Evolutionary conservation across 1,140 invertebrate genomes (phyloP).

Genomic region (Polypedilum vanderplanki): DNA sequence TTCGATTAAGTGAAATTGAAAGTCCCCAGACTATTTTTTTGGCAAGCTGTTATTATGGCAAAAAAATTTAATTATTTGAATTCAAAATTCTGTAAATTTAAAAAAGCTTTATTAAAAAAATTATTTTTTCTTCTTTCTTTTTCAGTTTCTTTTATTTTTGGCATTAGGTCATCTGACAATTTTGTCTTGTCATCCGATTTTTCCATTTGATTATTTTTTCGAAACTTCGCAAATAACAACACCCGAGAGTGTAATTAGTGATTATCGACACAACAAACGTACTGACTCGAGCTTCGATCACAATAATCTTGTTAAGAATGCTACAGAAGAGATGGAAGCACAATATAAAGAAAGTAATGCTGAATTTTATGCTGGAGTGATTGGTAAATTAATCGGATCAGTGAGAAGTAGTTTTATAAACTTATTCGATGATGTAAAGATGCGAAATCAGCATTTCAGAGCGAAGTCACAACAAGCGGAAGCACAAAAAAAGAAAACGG

Average conservation of each 20-base stretch:
- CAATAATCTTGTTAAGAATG: background rate
- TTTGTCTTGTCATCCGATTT: background rate
- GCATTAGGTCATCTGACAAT: background rate
- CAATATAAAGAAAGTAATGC: background rate
- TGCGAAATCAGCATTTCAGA: background rate
- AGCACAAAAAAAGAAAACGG: background rate
- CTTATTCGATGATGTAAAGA: background rate
- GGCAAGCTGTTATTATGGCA: too few relatives aligned
- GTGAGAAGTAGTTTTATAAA: background rate
- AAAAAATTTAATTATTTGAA: too few relatives aligned
- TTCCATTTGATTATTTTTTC: background rate
- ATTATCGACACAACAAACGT: background rate
- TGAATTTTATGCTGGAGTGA: background rate
- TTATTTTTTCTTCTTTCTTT: background rate
- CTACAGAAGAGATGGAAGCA: background rate
- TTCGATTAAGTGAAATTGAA: background rate
- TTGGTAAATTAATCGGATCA: background rate
- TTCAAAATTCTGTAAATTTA: too few relatives aligned
- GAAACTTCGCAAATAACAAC: background rate
- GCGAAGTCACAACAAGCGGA: background rate
- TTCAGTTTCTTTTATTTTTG: background rate
- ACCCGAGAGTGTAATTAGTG: background rate
- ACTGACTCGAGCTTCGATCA: background rate
- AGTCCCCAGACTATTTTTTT: too few relatives aligned
- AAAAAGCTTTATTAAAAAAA: too few relatives aligned